Percentiles rank a stretch among this genome's conserved stretches.
Conservation (phyloP, 2,888 invertebrate genomes). For the Protophormia terraenovae region DNA sequence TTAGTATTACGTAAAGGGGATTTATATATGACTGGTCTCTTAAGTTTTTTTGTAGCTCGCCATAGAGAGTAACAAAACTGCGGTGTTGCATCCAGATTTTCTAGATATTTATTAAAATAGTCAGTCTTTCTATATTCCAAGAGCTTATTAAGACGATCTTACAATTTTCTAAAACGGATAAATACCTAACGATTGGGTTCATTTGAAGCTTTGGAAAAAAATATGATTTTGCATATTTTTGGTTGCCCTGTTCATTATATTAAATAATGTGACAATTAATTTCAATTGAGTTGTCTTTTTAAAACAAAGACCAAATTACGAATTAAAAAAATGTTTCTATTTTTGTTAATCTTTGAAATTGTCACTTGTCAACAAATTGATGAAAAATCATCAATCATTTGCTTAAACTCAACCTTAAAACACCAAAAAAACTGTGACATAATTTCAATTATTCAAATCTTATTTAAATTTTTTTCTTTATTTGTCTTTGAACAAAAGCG, state of each 20-base stretch:
- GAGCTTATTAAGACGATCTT: no score
- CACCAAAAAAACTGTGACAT: background rate
- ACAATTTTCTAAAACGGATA: no score
- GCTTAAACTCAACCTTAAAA: slow-evolving; percentile 7
- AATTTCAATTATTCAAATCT: background rate
- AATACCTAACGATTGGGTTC: no score
- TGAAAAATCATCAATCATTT: slow-evolving; percentile 55
- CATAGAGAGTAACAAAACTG: no score
- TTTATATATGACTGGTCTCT: no score
- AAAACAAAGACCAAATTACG: background rate
- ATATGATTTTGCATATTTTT: no score
- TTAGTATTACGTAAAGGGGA: no score
- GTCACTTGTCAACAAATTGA: slow-evolving; percentile 53
- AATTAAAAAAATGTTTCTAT: background rate
- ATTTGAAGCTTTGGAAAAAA: no score
- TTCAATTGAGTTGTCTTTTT: slow-evolving; percentile 57
- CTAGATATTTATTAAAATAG: no score
- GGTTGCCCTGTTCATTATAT: background rate
- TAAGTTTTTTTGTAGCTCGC: no score
- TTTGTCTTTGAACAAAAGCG: slow-evolving; percentile 14
- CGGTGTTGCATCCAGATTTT: no score
- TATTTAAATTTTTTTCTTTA: background rate
- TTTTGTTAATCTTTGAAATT: slow-evolving; percentile 35
- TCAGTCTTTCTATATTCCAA: no score
- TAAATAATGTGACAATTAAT: slow-evolving; percentile 36